phyloP scores from a whole-genome alignment of 1,140 invertebrate species.

The Cherax destructor region DNA sequence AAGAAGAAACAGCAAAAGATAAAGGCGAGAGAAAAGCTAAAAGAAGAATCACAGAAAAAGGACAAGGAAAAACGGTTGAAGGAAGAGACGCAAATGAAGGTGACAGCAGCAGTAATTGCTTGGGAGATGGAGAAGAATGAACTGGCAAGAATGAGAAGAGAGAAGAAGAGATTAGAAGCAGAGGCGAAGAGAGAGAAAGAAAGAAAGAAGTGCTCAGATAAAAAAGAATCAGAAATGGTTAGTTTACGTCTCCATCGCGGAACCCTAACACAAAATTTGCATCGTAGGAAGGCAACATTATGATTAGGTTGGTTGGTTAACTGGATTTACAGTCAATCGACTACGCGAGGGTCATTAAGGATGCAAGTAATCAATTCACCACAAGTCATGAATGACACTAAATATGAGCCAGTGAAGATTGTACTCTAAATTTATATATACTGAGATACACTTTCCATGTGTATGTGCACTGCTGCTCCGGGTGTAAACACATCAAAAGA shows the following conservation, averaged over 20 bases:
- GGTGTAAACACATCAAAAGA: too few species aligned
- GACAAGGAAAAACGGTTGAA: conserved; percentile 7
- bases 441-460: too few species aligned
- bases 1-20: conserved; percentile 32
- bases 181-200: conserved; percentile 23
- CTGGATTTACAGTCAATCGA: too few species aligned
- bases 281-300: too few species aligned
- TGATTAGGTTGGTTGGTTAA: too few species aligned
- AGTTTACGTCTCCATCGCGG: background rate
- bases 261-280: too few species aligned
- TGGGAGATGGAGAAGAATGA: conserved; percentile 58
- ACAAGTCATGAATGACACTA: too few species aligned
- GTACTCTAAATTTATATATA: too few species aligned
- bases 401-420: too few species aligned
- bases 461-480: too few species aligned
- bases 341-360: too few species aligned
- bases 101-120: conserved; percentile 15
- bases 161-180: conserved; percentile 35
- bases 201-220: background rate
- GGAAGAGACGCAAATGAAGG: conserved; percentile 31
- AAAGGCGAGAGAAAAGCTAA: conserved; percentile 3
- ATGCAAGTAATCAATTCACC: too few species aligned
- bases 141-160: conserved; percentile 33
- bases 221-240: conserved; percentile 49
- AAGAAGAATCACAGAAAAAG: conserved; percentile 12